Conservation (phyloP, 2,888 invertebrate genomes). For the Drosophila colorata region DNA sequence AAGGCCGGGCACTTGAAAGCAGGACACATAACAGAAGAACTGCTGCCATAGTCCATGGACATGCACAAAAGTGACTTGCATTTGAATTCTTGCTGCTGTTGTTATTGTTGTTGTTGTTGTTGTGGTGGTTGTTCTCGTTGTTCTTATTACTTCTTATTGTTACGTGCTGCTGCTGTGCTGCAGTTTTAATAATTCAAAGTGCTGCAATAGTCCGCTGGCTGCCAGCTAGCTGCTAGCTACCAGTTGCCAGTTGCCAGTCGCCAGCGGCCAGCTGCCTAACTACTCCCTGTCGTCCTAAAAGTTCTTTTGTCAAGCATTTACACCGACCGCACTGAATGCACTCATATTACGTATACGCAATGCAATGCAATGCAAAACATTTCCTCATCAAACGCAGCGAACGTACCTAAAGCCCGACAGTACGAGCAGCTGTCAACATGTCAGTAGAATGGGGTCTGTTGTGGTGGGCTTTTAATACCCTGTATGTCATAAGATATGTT, state of each 20-base stretch:
- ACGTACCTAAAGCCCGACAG: not conserved
- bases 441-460: not conserved
- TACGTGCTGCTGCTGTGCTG: slow-evolving; percentile 31
- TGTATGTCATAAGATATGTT: not conserved
- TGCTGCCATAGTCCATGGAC: slow-evolving; percentile 31
- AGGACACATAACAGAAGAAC: slow-evolving; percentile 8
- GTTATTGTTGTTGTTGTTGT: slow-evolving; percentile 4
- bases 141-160: slow-evolving; percentile 21
- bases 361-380: not conserved
- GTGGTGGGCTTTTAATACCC: not conserved
- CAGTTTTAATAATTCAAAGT: slow-evolving; percentile 76
- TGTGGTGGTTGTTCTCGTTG: slow-evolving; percentile 5
- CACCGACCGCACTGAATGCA: slow-evolving; percentile 35
- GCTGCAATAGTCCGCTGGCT: slow-evolving; percentile 60
- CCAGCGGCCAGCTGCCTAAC: not conserved
- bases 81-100: slow-evolving; percentile 18
- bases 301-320: slow-evolving; percentile 51
- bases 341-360: slow-evolving; percentile 50
- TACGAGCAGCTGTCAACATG: slow-evolving; percentile 4
- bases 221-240: slow-evolving; percentile 29
- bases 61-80: slow-evolving; percentile 37
- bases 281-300: slow-evolving; percentile 27
- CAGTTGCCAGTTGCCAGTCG: not conserved
- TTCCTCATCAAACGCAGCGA: not conserved
- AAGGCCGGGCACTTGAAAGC: slow-evolving; percentile 11